A percentile compares a stretch with the other conserved stretches of the same genome.
These are phyloP conservation scores for Lycaena phlaeas DNA, from an alignment of 2,888 invertebrate genomes.

Conservation along the genomic window DNA sequence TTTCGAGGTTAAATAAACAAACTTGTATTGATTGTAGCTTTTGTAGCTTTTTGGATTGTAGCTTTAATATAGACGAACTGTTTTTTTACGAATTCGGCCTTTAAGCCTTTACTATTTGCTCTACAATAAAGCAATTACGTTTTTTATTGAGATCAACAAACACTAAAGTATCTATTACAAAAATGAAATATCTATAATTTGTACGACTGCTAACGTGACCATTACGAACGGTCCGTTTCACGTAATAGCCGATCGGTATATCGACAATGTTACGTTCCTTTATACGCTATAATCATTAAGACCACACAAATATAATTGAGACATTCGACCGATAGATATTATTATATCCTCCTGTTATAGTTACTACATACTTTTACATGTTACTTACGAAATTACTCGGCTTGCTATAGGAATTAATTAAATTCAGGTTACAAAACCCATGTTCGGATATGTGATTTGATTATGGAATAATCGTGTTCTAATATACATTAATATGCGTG, in stretches of 20 bases:
- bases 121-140: background rate
- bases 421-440: constrained; percentile 32
- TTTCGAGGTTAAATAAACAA: too few relatives aligned
- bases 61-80: too few relatives aligned
- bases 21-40: too few relatives aligned
- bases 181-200: constrained; percentile 2
- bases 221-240: constrained; percentile 51
- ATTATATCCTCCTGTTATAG: constrained; percentile 28
- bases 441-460: background rate
- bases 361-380: constrained; percentile 5
- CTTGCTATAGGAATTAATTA: constrained; percentile 31
- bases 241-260: constrained; percentile 60
- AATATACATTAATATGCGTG: constrained; percentile 1
- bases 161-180: background rate
- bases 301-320: constrained; percentile 68
- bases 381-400: constrained; percentile 28
- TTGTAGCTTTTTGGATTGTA: too few relatives aligned
- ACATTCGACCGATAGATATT: constrained; percentile 48
- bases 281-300: constrained; percentile 50
- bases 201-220: constrained; percentile 42
- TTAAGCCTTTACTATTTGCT: background rate
- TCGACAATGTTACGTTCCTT: constrained; percentile 39
- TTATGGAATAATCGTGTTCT: constrained; percentile 1
- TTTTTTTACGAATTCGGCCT: too few relatives aligned
- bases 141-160: background rate